A percentile compares a stretch with the other conserved stretches of the same genome.
Conservation (phyloP, 2,888 invertebrate genomes). For the Anoncus sp. region DNA sequence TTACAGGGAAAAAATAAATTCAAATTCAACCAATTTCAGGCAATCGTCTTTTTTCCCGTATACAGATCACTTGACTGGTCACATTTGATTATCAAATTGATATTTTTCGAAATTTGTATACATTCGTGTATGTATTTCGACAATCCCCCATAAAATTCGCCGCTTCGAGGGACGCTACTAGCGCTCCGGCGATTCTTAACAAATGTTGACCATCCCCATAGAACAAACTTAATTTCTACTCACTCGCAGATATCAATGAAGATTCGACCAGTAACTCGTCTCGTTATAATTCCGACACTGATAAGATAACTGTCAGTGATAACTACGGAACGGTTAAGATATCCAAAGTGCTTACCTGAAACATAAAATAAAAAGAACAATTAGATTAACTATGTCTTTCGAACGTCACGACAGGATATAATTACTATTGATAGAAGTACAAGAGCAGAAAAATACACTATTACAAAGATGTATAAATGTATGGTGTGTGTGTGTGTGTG, state of each 20-base stretch:
- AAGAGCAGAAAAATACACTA: background rate
- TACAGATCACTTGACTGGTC: too few species aligned
- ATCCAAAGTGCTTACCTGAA: slow-evolving; percentile 75
- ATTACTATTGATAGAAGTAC: slow-evolving; percentile 11
- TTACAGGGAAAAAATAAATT: too few species aligned
- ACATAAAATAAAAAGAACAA: slow-evolving; percentile 68
- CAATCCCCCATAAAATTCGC: too few species aligned
- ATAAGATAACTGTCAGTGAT: background rate
- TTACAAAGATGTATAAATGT: slow-evolving; percentile 6
- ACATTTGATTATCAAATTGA: too few species aligned
- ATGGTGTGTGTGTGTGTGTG: background rate
- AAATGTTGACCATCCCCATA: too few species aligned
- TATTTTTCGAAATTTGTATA: background rate
- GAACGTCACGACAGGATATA: slow-evolving; percentile 6
- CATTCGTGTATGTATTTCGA: too few species aligned
- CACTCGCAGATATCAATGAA: slow-evolving; percentile 1
- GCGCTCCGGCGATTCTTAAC: too few species aligned
- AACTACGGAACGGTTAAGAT: background rate
- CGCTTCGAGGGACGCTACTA: too few species aligned
- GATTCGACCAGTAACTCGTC: background rate
- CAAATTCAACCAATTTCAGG: too few species aligned
- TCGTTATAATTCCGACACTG: background rate
- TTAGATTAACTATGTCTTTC: slow-evolving; percentile 47
- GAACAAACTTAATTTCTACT: slow-evolving; percentile 10
- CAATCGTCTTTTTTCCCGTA: too few species aligned